Evolutionary conservation across 2,888 invertebrate species (phyloP).

Genomic region (Odontocerum albicorne): DNA sequence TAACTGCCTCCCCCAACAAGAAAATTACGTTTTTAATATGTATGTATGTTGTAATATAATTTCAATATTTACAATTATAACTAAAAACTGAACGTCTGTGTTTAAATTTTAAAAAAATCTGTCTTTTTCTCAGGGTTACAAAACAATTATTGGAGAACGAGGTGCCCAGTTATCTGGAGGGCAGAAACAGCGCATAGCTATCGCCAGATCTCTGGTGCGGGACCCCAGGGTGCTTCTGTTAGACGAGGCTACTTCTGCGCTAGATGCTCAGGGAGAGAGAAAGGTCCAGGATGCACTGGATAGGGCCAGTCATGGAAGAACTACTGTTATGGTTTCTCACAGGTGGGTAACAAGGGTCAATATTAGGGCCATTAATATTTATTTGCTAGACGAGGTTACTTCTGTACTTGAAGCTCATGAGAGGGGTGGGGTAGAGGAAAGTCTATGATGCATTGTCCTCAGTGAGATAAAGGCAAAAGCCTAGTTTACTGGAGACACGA

Average conservation of each 20-base stretch:
- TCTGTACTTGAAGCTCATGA: no score
- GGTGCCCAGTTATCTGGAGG: conserved; percentile 81
- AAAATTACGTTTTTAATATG: no score
- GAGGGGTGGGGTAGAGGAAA: no score
- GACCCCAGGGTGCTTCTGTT: conserved; percentile 70
- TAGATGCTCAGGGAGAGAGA: conserved; percentile 77
- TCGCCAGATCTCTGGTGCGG: conserved; percentile 76
- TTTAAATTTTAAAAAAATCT: conserved; percentile 1
- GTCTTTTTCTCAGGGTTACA: conserved; percentile 60
- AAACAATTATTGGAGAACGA: conserved; percentile 73
- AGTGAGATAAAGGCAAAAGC: no score
- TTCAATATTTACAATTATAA: no score
- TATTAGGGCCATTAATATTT: no score
- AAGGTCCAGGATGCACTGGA: conserved; percentile 79
- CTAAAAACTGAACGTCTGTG: no score
- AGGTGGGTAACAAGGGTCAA: conserved; percentile 45
- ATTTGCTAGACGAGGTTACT: no score
- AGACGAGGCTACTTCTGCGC: conserved; percentile 84
- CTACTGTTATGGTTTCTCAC: conserved; percentile 75
- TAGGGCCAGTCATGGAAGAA: conserved; percentile 69
- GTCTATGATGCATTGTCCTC: no score
- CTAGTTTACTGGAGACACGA: no score
- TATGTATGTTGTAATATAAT: no score
- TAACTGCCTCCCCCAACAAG: no score
- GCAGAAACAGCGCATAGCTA: conserved; percentile 81